Base-by-base conservation (phyloP, 2,113 vertebrate genomes). In the Zosterops lateralis region DNA sequence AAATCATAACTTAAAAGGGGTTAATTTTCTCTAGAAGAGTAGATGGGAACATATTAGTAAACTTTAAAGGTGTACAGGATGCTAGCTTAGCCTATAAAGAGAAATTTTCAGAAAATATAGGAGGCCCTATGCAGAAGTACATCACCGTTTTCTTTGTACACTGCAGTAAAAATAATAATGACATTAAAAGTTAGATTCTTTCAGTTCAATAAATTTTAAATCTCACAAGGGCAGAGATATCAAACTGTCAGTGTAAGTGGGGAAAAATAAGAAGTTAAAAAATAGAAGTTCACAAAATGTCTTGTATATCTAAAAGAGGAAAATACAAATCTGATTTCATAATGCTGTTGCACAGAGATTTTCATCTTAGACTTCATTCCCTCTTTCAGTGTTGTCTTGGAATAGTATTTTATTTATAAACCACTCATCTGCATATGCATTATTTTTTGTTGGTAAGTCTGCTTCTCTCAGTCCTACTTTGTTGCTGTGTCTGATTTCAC, bases 341-440 rank as follows among this genome's bases (percentile, higher is more conserved):
- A 75, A 62, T 56, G 16, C 9, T 58, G 13, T 32, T 66, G 13
- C 29, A 38, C 13, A 51, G 48, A 60, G 44, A 76, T 80, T 19
- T 40, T 9, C 36, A 29, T 70, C 31, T 84, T 79, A 56, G 11
- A 60, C 89, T 80, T 90, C 76, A 50, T 64, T 40, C 7, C 8
- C 5, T 47, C 14, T 48, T 85, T 84, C 45, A 62, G 8, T 70
- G 20, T 58, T 77, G 28, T 45, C 68, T 65, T 76, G 12, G 10
- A 79, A 62, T 51, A 2, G 4, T 28, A 84, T 89, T 89, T 87
- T 89, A 87, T 91, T 92, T 91, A 87, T 70, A 94, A 84, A 25
- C 2, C 6, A 36, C 48, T 81, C 25, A 70, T 84, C 42, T 84
- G n/a, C 42, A 26, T 45, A 54, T 58, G 66, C 54, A 50, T 13